Evolutionary conservation across 2,113 vertebrate species (phyloP).

Genomic region (Notechis scutatus): DNA sequence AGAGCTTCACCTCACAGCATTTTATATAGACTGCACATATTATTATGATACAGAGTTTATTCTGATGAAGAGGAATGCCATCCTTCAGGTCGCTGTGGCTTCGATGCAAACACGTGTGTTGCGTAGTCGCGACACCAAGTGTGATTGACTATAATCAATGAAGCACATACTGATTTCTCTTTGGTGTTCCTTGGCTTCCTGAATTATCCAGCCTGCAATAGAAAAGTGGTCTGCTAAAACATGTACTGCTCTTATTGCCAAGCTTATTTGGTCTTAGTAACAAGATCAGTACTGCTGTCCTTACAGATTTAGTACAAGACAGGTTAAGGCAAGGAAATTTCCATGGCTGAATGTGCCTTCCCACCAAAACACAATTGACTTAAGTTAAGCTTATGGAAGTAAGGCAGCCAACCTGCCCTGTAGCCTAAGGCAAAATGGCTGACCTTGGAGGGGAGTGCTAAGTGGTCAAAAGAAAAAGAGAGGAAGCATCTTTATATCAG

Average conservation of each 20-base stretch:
- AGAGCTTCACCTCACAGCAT: too few species aligned
- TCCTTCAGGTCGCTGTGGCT: too few species aligned
- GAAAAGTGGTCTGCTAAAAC: neutral
- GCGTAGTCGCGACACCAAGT: neutral
- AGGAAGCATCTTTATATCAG: neutral
- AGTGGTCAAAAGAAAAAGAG: neutral
- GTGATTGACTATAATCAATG: neutral
- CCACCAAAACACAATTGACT: neutral
- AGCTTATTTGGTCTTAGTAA: neutral
- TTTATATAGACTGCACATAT: too few species aligned
- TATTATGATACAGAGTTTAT: too few species aligned
- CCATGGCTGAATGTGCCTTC: neutral
- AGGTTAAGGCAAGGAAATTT: neutral
- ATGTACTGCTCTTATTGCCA: neutral
- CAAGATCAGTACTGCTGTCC: neutral
- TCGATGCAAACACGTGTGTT: too few species aligned
- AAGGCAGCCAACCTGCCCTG: neutral
- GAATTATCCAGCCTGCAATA: neutral
- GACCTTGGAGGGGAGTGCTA: neutral
- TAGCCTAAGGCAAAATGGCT: neutral
- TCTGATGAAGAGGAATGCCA: too few species aligned
- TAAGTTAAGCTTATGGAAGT: neutral
- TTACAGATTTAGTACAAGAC: neutral
- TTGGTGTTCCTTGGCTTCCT: neutral
- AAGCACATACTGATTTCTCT: neutral